Percentiles rank a stretch among this genome's conserved stretches.
phyloP scores from a whole-genome alignment of 1,140 invertebrate genomes.

The Pseudomyrmex flavicornis region DNA sequence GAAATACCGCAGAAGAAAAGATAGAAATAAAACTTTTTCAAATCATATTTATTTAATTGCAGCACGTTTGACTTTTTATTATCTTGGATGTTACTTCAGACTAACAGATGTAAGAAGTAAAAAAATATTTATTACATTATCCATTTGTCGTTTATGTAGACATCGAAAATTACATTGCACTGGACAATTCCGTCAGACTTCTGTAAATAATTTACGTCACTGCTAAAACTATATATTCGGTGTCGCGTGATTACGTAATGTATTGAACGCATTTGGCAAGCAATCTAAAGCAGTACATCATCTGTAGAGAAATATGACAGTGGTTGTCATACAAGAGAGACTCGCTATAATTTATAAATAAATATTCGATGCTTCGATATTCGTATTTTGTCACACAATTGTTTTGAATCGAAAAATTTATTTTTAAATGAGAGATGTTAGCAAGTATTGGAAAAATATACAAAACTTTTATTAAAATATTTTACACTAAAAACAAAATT shows the following conservation, averaged over 20 bases:
- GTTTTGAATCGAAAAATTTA: constrained; percentile 1
- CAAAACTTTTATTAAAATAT: no score
- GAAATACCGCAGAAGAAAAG: no score
- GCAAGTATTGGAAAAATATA: no score
- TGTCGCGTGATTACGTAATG: constrained; percentile 27
- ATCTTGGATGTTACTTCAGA: no score
- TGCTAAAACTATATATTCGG: constrained; percentile 37
- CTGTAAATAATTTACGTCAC: constrained; percentile 46
- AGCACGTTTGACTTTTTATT: background rate
- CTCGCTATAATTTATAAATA: constrained; percentile 55
- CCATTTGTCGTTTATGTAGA: background rate
- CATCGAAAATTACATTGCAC: constrained; percentile 30
- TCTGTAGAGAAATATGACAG: constrained; percentile 50
- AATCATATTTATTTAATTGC: background rate
- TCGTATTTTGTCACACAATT: constrained; percentile 26
- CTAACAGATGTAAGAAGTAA: background rate
- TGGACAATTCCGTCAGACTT: constrained; percentile 29
- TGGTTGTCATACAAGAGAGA: constrained; percentile 23
- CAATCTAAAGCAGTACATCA: constrained; percentile 38
- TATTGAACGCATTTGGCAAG: constrained; percentile 56
- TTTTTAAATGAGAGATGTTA: no score
- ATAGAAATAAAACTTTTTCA: no score
- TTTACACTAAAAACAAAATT: background rate
- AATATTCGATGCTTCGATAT: constrained; percentile 5
- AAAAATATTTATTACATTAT: background rate